Conservation (phyloP, 2,888 invertebrate species). For the Cyaniris semiargus region DNA sequence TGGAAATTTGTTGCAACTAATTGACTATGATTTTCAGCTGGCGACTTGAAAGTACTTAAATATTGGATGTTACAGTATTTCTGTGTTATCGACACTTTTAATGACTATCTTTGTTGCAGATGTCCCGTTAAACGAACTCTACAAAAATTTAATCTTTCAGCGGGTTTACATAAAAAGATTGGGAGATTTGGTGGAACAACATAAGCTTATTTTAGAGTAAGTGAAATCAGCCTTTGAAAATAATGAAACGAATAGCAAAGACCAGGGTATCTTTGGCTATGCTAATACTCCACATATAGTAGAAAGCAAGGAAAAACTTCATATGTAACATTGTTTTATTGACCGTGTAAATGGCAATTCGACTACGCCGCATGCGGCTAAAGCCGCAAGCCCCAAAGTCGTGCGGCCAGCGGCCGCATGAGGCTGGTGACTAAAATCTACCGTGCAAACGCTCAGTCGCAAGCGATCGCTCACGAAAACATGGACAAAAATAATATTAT, state of each 20-base stretch:
- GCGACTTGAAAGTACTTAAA: slow-evolving; percentile 1
- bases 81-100: not conserved
- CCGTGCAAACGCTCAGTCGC: too few relatives aligned
- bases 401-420: too few relatives aligned
- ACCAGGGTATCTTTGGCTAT: not conserved
- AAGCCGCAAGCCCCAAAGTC: too few relatives aligned
- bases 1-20: slow-evolving; percentile 20
- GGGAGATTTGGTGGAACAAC: slow-evolving; percentile 60
- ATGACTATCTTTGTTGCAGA: slow-evolving; percentile 46
- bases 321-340: too few relatives aligned
- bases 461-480: too few relatives aligned
- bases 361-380: too few relatives aligned
- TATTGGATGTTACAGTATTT: not conserved
- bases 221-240: not conserved
- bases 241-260: not conserved
- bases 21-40: slow-evolving; percentile 24
- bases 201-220: slow-evolving; percentile 62
- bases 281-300: not conserved
- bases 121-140: slow-evolving; percentile 45
- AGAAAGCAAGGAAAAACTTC: not conserved
- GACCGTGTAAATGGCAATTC: too few relatives aligned
- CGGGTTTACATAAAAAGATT: slow-evolving; percentile 53
- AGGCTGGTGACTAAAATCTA: too few relatives aligned
- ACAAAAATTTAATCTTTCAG: slow-evolving; percentile 50
- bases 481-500: too few relatives aligned